Base-by-base conservation (phyloP, 2,113 vertebrate species). In the Bos javanicus region DNA sequence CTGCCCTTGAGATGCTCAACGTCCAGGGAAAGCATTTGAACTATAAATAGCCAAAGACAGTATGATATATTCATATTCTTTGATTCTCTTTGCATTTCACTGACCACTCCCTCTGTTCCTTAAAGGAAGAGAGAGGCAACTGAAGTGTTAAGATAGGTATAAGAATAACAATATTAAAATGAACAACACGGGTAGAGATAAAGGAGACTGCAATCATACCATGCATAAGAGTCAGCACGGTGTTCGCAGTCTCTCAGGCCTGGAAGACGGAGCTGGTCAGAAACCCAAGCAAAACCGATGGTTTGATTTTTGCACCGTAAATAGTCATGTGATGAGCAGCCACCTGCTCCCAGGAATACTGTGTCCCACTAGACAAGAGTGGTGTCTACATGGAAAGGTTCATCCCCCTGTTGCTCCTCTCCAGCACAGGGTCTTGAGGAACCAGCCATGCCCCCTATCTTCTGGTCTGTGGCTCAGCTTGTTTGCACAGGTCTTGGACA, bases 261-360 rank as follows among this genome's bases (percentile, higher is more conserved):
- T 67, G 3, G 10, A 17, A 39, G 33, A 26, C 7, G 0, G 1
- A 39, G 26, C n/a, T 25, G 4, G 28, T 60, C 10, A 7, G 19
- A 16, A 28, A 87, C 15, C 59, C 2, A 0, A 30, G 25, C 14
- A 52, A 56, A 83, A 19, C 9, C 14, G 1, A 0, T 56, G 13
- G 2, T n/a, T 13, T 39, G 74, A 19, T 13, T 39, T n/a, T 82
- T 12, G 1, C 6, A 12, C 9, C 0, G 0, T 19, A 30, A 19
- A 2, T 11, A 30, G 11, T 16, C 6, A 1, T 2, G 6, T 2
- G 11, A 0, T 1, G 0, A 12, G 11, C 5, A 28, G 28, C 16
- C 30, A 5, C 39, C 23, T 1, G 19, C 50, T 54, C 5, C 12
- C 0, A 14, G 56, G 39, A 88, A 26, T 36, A 11, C 7, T 28